These are phyloP conservation scores for Eumerus sabulonum DNA, from an alignment of 2,888 invertebrate species.

Conservation along the genomic window DNA sequence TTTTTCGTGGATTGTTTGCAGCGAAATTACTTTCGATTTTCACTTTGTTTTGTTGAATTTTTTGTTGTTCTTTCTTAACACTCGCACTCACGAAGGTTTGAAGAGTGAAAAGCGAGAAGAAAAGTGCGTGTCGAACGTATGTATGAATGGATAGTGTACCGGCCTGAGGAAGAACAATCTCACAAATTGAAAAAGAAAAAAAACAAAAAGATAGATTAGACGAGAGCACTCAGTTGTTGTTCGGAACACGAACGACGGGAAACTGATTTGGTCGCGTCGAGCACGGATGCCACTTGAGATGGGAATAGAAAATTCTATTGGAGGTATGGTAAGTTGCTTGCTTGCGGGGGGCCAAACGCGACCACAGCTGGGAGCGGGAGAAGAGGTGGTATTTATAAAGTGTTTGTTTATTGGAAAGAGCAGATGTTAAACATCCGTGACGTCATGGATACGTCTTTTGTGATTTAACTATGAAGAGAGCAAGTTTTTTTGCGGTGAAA, in stretches of 20 bases:
- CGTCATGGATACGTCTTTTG: constrained; percentile 32
- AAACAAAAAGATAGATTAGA: neutral
- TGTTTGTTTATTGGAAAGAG: constrained; percentile 54
- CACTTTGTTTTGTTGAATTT: constrained; percentile 42
- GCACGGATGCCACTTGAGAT: constrained; percentile 48
- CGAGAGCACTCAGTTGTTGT: constrained; percentile 68
- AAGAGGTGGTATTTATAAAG: neutral
- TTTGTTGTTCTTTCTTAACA: constrained; percentile 45
- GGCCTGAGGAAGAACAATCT: constrained; percentile 34
- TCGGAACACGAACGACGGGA: constrained; percentile 73
- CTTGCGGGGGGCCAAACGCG: constrained; percentile 12
- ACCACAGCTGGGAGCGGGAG: neutral
- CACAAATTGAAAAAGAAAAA: constrained; percentile 35
- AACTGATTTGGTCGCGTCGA: constrained; percentile 69
- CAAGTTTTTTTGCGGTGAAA: too few species aligned
- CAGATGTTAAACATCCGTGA: constrained; percentile 35
- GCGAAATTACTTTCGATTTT: neutral
- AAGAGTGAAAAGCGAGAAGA: constrained; percentile 10
- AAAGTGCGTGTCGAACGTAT: constrained; percentile 49
- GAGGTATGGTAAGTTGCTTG: constrained; percentile 14
- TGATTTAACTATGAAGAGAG: too few species aligned
- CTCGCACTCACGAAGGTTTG: constrained; percentile 43
- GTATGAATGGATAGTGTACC: constrained; percentile 53
- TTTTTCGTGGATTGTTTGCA: constrained; percentile 35
- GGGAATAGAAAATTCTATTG: constrained; percentile 54